Conservation (phyloP, 2,888 invertebrate species). For the Linyphia triangularis region DNA sequence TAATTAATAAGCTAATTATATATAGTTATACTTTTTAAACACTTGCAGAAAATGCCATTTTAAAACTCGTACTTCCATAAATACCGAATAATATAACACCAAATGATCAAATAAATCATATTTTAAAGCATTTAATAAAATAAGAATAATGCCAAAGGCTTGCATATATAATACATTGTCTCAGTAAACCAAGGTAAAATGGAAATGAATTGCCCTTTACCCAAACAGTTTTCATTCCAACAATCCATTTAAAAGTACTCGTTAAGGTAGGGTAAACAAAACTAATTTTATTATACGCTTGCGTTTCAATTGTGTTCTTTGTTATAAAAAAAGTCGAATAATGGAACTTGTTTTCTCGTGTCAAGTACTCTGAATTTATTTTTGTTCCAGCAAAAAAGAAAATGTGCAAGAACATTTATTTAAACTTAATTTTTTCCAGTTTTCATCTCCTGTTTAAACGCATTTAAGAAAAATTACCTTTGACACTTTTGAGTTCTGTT, state of each 20-base stretch:
- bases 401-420: neutral
- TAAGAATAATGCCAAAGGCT: no score
- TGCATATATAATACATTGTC: neutral
- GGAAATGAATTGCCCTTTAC: neutral
- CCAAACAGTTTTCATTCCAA: neutral
- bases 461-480: conserved; percentile 16
- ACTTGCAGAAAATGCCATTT: no score
- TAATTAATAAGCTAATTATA: no score
- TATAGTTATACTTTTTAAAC: no score
- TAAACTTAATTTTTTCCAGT: neutral
- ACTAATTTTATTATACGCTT: neutral
- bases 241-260: neutral
- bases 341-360: neutral
- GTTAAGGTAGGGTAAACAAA: neutral
- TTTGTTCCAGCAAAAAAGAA: neutral
- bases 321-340: neutral
- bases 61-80: no score
- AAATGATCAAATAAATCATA: no score
- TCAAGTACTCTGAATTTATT: neutral
- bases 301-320: neutral
- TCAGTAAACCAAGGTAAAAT: neutral
- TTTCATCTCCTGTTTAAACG: neutral
- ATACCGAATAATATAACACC: no score
- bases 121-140: no score
- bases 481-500: conserved; percentile 18